Percentiles rank a stretch among this genome's conserved stretches.
Conservation (phyloP, 2,797 vertebrate species). For the Capromys pilorides region DNA sequence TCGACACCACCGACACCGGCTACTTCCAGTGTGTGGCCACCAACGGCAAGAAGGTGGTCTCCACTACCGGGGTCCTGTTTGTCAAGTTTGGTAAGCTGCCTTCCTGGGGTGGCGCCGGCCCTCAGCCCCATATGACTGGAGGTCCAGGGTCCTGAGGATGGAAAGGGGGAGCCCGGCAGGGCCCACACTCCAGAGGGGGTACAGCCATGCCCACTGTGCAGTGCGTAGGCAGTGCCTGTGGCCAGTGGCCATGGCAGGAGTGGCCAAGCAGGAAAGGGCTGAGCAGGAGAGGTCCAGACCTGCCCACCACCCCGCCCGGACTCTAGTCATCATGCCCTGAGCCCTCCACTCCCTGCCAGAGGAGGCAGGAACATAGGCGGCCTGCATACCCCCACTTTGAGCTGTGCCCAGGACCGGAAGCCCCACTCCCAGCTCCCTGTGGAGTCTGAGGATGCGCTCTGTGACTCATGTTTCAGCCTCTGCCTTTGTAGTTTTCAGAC, state of each 20-base stretch:
- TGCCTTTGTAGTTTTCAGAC: slow-evolving; percentile 1
- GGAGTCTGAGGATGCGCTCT: background rate
- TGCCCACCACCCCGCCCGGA: background rate
- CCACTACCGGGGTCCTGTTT: slow-evolving; percentile 96
- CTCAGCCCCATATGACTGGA: too few relatives aligned
- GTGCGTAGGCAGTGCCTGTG: background rate
- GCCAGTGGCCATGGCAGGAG: background rate
- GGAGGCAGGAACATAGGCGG: background rate
- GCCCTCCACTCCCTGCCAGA: background rate
- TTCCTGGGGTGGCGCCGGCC: background rate
- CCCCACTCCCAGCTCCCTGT: background rate
- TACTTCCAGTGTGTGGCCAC: slow-evolving; percentile 98
- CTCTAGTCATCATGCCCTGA: background rate
- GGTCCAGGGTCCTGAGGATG: background rate
- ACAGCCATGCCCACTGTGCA: background rate
- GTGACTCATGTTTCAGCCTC: background rate
- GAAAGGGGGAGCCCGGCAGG: background rate
- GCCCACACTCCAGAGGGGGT: background rate
- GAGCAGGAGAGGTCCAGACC: background rate
- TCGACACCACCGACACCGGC: slow-evolving; percentile 98
- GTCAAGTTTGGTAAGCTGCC: slow-evolving; percentile 95
- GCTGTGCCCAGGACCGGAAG: background rate
- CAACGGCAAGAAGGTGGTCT: slow-evolving; percentile 92
- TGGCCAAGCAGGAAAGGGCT: background rate
- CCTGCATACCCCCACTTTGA: background rate